These are phyloP conservation scores for Laspeyria flexula DNA, from an alignment of 2,888 invertebrate species.

Conservation along the genomic window DNA sequence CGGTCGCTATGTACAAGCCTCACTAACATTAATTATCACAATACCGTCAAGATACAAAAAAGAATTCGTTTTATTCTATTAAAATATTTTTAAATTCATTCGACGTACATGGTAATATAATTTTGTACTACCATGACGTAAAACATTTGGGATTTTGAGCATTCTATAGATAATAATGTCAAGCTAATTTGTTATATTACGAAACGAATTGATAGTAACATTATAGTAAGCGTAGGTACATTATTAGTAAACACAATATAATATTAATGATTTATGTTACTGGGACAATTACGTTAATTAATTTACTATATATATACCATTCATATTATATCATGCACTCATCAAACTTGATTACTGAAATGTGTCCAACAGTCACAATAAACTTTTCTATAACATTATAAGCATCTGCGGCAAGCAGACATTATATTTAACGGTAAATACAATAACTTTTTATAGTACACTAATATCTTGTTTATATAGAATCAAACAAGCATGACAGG, in stretches of 20 bases:
- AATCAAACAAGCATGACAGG: constrained; percentile 57
- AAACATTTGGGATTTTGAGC: constrained; percentile 20
- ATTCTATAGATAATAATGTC: constrained; percentile 13
- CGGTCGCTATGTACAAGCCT: constrained; percentile 66
- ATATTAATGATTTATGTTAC: constrained; percentile 15
- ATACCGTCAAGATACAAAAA: constrained; percentile 50
- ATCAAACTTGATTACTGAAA: constrained; percentile 37
- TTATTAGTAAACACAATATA: constrained; percentile 19
- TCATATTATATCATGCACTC: constrained; percentile 32
- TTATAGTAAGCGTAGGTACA: constrained; percentile 6
- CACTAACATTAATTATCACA: constrained; percentile 64
- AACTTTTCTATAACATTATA: constrained; percentile 40
- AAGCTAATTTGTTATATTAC: constrained; percentile 21
- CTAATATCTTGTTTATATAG: constrained; percentile 45
- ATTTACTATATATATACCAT: constrained; percentile 19
- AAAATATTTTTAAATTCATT: constrained; percentile 28
- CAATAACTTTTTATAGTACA: constrained; percentile 40
- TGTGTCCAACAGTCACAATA: constrained; percentile 39
- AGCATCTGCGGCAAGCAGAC: constrained; percentile 35
- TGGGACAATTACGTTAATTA: constrained; percentile 17
- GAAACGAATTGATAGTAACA: constrained; percentile 18
- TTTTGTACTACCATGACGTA: constrained; percentile 17
- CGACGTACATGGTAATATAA: constrained; percentile 14
- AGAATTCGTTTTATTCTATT: constrained; percentile 12
- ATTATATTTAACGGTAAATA: constrained; percentile 37